These are phyloP conservation scores for Agapornis canus DNA, from an alignment of 2,797 vertebrate species.

Conservation along the genomic window DNA sequence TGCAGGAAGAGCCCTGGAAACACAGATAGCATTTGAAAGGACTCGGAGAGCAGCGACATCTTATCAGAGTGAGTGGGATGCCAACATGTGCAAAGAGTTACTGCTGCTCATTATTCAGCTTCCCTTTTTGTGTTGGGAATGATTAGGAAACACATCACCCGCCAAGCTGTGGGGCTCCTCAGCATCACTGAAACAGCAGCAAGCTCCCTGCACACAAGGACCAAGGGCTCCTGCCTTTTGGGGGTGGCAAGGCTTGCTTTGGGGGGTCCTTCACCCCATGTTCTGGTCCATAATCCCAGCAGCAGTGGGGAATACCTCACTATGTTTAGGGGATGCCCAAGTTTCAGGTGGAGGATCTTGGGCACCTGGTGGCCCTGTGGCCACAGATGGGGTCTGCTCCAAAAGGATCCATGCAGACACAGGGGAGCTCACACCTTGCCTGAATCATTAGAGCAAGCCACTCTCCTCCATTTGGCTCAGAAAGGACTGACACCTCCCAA, in stretches of 20 bases:
- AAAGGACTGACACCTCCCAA: neutral
- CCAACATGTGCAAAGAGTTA: neutral
- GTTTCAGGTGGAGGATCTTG: neutral
- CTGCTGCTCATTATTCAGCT: neutral
- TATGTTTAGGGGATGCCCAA: accelerated
- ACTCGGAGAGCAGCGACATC: neutral
- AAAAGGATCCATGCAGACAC: neutral
- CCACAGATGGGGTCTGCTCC: neutral
- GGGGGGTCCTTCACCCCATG: neutral
- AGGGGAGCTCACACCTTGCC: neutral
- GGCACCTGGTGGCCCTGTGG: neutral
- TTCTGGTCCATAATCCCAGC: neutral
- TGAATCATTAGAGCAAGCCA: neutral
- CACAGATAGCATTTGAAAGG: neutral
- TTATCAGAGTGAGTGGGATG: neutral
- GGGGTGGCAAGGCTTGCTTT: accelerated
- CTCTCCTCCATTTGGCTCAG: neutral
- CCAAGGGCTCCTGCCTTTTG: neutral
- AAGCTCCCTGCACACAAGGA: neutral
- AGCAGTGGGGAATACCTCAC: accelerated
- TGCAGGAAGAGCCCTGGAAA: neutral
- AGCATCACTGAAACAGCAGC: accelerated
- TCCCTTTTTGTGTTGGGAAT: neutral
- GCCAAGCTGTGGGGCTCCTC: neutral
- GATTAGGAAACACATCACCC: neutral